Evolutionary conservation across 2,888 invertebrate species (phyloP).

Genomic region (Beris chalybata): DNA sequence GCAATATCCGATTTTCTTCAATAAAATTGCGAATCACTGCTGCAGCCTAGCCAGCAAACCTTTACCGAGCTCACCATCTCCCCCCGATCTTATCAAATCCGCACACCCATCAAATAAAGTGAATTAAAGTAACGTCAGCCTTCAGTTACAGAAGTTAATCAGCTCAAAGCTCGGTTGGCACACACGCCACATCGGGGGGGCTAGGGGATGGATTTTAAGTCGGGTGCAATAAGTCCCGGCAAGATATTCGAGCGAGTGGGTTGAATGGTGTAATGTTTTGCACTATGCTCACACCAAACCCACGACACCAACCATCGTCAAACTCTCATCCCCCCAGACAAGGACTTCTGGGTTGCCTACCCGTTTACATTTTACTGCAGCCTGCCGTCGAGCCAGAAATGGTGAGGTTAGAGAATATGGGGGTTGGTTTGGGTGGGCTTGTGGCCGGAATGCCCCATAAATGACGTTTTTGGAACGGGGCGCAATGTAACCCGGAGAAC

Average conservation of each 20-base stretch:
- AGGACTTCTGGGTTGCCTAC: constrained; percentile 13
- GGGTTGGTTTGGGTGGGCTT: not conserved
- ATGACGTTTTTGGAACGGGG: constrained; percentile 3
- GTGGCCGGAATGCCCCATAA: constrained; percentile 11
- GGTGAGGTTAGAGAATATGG: not conserved
- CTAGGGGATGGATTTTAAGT: no score
- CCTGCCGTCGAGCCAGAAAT: constrained; percentile 4
- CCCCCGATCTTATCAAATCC: no score
- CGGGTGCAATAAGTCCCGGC: not conserved
- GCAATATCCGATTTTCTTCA: no score
- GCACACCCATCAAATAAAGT: no score
- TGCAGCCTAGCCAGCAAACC: no score
- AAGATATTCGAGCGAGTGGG: not conserved
- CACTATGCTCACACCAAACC: not conserved
- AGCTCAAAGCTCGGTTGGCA: constrained; percentile 16
- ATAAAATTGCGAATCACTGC: no score
- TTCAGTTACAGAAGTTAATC: constrained; percentile 31
- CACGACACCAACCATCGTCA: no score
- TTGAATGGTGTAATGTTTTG: constrained; percentile 21
- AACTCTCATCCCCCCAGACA: no score
- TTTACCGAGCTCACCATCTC: no score
- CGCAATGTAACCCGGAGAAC: constrained; percentile 24
- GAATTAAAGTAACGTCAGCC: constrained; percentile 26
- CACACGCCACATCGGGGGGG: constrained; percentile 25
- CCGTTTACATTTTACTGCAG: constrained; percentile 7